Evolutionary conservation across 1,140 invertebrate species (phyloP).

Genomic region (Gyrodactylus bullatarudis): DNA sequence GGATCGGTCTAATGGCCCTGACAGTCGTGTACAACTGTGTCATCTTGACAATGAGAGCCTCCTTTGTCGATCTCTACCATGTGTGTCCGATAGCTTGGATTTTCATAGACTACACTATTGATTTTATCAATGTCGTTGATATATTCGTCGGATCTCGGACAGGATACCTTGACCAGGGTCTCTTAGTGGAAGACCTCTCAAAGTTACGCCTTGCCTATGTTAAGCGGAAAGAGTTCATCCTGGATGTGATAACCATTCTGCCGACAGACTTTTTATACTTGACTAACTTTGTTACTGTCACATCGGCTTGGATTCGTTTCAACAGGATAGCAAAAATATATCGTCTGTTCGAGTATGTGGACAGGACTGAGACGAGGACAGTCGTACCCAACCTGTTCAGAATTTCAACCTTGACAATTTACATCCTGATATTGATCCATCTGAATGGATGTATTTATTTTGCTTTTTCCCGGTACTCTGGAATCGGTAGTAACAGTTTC

Average conservation of each 20-base stretch:
- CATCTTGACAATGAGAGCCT: not conserved
- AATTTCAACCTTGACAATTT: conserved; percentile 28
- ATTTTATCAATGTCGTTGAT: not conserved
- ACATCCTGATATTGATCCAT: conserved; percentile 55
- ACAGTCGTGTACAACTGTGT: not conserved
- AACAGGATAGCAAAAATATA: conserved; percentile 37
- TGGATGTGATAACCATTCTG: conserved; percentile 34
- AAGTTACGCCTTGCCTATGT: conserved; percentile 39
- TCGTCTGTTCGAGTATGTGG: conserved; percentile 26
- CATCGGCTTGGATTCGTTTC: conserved; percentile 20
- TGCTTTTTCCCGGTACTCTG: conserved; percentile 40
- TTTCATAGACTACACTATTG: not conserved
- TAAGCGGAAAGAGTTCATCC: conserved; percentile 23
- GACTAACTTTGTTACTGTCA: conserved; percentile 28
- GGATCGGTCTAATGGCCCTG: not conserved
- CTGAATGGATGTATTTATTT: conserved; percentile 78
- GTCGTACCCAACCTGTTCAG: conserved; percentile 40
- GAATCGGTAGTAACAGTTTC: conserved; percentile 50
- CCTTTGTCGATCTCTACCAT: not conserved
- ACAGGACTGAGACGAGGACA: conserved; percentile 53
- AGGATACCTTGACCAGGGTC: conserved; percentile 60
- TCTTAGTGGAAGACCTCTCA: conserved; percentile 38
- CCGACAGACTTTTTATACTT: conserved; percentile 46
- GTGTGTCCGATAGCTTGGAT: not conserved
- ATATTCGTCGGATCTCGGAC: conserved; percentile 8